phyloP scores from a whole-genome alignment of 2,113 vertebrate genomes.

The Pycnonotus jocosus region DNA sequence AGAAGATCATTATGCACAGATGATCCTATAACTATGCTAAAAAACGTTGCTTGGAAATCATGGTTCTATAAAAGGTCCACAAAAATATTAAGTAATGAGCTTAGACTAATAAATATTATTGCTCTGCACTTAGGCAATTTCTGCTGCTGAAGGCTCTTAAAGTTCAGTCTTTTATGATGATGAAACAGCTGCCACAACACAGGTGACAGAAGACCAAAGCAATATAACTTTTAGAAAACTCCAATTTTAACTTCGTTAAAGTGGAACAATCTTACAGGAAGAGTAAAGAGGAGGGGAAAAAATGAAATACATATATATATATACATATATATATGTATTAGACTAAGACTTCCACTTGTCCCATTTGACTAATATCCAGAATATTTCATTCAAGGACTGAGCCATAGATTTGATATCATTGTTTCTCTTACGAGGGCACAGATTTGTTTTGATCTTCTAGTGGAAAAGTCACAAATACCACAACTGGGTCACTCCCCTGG shows the following conservation, averaged over 20 bases:
- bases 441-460: neutral
- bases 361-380: neutral
- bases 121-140: constrained; percentile 12
- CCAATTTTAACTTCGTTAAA: neutral
- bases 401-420: neutral
- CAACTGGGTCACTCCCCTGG: neutral
- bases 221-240: neutral
- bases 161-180: constrained; percentile 20
- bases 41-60: neutral
- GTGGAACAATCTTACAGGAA: neutral
- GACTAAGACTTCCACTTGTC: neutral
- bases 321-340: neutral
- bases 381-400: neutral
- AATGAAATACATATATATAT: neutral
- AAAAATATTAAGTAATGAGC: constrained; percentile 18
- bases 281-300: neutral
- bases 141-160: constrained; percentile 1
- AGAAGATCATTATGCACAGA: constrained; percentile 15
- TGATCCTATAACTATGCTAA: neutral
- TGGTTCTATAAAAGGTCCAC: neutral
- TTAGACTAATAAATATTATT: constrained; percentile 23
- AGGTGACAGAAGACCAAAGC: neutral
- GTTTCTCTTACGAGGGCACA: neutral
- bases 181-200: neutral
- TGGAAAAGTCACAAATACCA: neutral